Percentiles rank a stretch among this genome's conserved stretches.
These are phyloP conservation scores for Rhorus exstirpatorius DNA, from an alignment of 2,888 invertebrate species.

Conservation along the genomic window DNA sequence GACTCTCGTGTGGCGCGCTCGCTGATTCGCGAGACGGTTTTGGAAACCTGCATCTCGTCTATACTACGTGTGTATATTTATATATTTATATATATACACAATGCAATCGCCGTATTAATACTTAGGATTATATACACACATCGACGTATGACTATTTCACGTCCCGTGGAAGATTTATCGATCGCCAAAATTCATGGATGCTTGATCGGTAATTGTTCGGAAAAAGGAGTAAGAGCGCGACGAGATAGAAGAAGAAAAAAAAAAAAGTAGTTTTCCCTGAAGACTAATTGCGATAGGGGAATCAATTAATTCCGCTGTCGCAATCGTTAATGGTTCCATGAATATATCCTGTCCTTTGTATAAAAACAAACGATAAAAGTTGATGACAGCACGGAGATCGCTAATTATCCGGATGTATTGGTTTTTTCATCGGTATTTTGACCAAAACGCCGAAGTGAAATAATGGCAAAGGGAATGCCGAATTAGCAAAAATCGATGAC, in stretches of 20 bases:
- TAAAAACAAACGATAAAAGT: too few species aligned
- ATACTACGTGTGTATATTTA: conserved; percentile 28
- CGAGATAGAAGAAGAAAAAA: not conserved
- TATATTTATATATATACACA: conserved; percentile 31
- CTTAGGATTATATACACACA: not conserved
- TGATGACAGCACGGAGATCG: too few species aligned
- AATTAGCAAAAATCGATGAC: too few species aligned
- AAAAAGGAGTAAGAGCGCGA: not conserved
- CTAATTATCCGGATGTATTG: too few species aligned
- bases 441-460: too few species aligned
- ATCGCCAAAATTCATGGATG: conserved; percentile 40
- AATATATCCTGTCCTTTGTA: too few species aligned
- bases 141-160: conserved; percentile 26
- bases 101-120: conserved; percentile 54
- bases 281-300: conserved; percentile 18
- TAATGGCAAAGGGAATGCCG: too few species aligned
- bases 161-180: conserved; percentile 25
- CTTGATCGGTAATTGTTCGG: conserved; percentile 9
- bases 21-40: conserved; percentile 81
- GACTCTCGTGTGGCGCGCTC: conserved; percentile 57
- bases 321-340: too few species aligned
- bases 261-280: not conserved
- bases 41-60: conserved; percentile 81
- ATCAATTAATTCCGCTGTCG: not conserved
- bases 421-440: too few species aligned